phyloP scores from a whole-genome alignment of 2,888 invertebrate genomes.

The Craniophora ligustri region DNA sequence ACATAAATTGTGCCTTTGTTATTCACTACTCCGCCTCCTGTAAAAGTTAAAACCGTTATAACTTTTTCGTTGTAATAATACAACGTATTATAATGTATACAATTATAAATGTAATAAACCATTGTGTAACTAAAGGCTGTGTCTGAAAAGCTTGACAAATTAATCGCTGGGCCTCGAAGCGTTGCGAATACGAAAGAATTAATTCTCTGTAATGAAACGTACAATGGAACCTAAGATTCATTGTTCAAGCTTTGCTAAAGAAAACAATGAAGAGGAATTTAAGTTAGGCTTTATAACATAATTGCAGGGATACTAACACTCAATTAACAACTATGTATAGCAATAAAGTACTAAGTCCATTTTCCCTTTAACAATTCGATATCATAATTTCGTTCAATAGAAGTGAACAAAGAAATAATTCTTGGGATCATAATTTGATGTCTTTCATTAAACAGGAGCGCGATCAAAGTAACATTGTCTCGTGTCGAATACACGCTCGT shows the following conservation, averaged over 20 bases:
- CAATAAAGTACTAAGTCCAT: slow-evolving; percentile 26
- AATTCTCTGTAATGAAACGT: slow-evolving; percentile 36
- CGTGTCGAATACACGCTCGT: slow-evolving; percentile 74
- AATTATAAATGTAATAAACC: slow-evolving; percentile 41
- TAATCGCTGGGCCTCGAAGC: slow-evolving; percentile 31
- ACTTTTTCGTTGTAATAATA: too few species aligned
- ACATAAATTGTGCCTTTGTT: slow-evolving; percentile 68
- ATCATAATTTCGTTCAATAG: slow-evolving; percentile 29
- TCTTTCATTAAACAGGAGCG: slow-evolving; percentile 67
- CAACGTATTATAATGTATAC: slow-evolving; percentile 13
- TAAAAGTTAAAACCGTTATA: too few species aligned
- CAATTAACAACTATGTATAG: slow-evolving; percentile 12
- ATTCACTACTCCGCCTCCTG: slow-evolving; percentile 14
- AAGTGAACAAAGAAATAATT: slow-evolving; percentile 50
- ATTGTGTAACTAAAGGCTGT: slow-evolving; percentile 30
- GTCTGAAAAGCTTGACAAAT: slow-evolving; percentile 44
- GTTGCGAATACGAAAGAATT: slow-evolving; percentile 34
- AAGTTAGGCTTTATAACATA: not conserved
- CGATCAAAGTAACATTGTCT: slow-evolving; percentile 73
- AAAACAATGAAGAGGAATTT: slow-evolving; percentile 6
- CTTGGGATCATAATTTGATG: slow-evolving; percentile 50
- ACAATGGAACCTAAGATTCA: slow-evolving; percentile 20
- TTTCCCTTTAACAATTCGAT: slow-evolving; percentile 8
- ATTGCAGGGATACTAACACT: slow-evolving; percentile 2
- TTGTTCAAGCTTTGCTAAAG: slow-evolving; percentile 22